Conservation (phyloP, 37 sponge, comb jelly and placozoan species). For the Oscarella lobularis region DNA sequence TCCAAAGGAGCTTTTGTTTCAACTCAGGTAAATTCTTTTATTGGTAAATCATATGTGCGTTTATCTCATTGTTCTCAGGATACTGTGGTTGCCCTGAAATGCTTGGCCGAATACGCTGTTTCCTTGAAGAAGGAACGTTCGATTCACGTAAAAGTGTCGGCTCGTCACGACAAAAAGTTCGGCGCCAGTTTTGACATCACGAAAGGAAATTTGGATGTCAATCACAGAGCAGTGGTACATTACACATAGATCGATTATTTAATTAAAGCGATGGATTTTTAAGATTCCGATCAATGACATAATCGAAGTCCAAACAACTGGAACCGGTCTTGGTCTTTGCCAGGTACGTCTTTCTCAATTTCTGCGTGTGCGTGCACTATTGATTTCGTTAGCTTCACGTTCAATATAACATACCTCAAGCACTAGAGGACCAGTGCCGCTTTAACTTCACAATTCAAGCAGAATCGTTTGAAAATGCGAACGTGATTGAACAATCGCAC, state of each 20-base stretch:
- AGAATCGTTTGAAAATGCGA: neutral
- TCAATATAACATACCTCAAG: neutral
- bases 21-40: neutral
- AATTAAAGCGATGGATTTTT: neutral
- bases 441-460: neutral
- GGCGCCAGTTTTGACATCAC: neutral
- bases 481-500: no score
- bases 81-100: neutral
- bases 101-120: neutral
- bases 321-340: constrained; percentile 1
- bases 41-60: neutral
- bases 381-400: neutral
- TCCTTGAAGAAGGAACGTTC: neutral
- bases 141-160: neutral
- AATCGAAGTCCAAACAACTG: neutral
- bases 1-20: neutral
- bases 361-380: no score
- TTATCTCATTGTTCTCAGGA: neutral
- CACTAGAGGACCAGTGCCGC: neutral
- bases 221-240: neutral
- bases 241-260: neutral
- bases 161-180: neutral
- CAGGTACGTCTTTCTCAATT: no score
- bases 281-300: neutral
- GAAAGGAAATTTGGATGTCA: neutral